Evolutionary conservation across 1,140 invertebrate species (phyloP).

Genomic region (Kradibia gibbosae): DNA sequence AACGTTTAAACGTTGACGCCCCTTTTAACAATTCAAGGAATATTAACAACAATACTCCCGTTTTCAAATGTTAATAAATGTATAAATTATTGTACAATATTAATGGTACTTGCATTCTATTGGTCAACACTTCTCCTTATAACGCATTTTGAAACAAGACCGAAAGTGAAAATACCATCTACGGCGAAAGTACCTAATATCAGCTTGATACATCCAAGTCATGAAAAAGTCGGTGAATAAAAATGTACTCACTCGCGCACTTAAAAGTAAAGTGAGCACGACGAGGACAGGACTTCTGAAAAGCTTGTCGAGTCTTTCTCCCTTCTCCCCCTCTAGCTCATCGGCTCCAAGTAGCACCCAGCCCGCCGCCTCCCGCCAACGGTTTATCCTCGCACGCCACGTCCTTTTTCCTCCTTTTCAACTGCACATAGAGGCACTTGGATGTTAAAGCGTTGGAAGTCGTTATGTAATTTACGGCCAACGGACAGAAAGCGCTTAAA

Average conservation of each 20-base stretch:
- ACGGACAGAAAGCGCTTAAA: slow-evolving; percentile 31
- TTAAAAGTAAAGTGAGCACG: background rate
- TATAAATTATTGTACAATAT: background rate
- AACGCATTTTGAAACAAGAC: background rate
- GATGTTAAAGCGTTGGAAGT: slow-evolving; percentile 28
- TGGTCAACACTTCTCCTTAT: background rate
- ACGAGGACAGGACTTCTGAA: background rate
- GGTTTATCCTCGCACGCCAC: background rate
- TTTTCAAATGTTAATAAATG: background rate
- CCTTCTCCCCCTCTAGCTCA: background rate
- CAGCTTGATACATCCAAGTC: background rate
- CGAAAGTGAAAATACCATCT: slow-evolving; percentile 9
- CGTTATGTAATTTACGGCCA: slow-evolving; percentile 40
- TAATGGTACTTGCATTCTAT: background rate
- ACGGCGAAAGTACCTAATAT: background rate
- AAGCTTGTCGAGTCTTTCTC: background rate
- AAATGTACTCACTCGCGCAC: background rate
- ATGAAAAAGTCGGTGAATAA: slow-evolving; percentile 19
- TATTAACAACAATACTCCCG: background rate
- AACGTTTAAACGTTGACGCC: background rate
- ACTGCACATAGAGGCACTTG: background rate
- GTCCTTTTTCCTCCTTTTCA: background rate
- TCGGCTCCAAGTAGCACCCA: background rate
- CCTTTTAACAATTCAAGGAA: background rate
- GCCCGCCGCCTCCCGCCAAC: background rate